Evolutionary conservation across 23 tunicate species (phyloP), one percentile per base, ranked within the genome.

Genomic region (Trididemnum nubilum): DNA sequence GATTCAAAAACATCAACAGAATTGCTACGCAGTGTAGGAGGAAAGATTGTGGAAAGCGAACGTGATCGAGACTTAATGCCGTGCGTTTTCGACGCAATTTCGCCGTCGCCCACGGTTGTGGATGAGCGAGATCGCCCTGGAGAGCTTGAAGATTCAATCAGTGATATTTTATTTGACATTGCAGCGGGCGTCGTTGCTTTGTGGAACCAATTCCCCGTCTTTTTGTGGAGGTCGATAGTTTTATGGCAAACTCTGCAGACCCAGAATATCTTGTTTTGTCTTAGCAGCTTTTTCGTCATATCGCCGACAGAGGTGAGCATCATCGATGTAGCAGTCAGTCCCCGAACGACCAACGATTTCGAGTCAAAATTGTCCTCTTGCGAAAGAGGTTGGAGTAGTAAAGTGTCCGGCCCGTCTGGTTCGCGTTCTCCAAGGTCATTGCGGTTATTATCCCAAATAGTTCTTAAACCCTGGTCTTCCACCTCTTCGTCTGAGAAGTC

Each of bases 181-280:
- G 61, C 89, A 19, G 78, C 75, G 12, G 72, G 76, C 32, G 52
- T 84, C 0, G 89, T 57, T 29, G 74, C 82, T n/a, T 26, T 61
- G 26, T 73, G 35, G 73, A 90, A 90, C 95, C 95, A 90, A 36
- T 90, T 89, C 1, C 95, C 95, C 0, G 86, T 65, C 73, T 84
- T 84, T 58, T 90, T 90, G 34, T 84, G 83, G 51, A 90, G 27
- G 29, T 90, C 89, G 22, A 90, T 23, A 25, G 89, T 64, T 40
- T 83, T 83, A 63, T 72, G 72, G 38, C 95, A 90, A 51, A 90
- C 95, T 58, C 78, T 50, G 40, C 95, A 90, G 40, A 90, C 63
- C 95, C 95, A 90, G 4, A 77, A 31, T 3, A n/a, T 33, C 3
- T 32, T 33, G 38, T 67, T n/a, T 30, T 33, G 18, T 33, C 33